Base-by-base conservation (phyloP, 2,797 vertebrate genomes). In the Pangasius krempfi region DNA sequence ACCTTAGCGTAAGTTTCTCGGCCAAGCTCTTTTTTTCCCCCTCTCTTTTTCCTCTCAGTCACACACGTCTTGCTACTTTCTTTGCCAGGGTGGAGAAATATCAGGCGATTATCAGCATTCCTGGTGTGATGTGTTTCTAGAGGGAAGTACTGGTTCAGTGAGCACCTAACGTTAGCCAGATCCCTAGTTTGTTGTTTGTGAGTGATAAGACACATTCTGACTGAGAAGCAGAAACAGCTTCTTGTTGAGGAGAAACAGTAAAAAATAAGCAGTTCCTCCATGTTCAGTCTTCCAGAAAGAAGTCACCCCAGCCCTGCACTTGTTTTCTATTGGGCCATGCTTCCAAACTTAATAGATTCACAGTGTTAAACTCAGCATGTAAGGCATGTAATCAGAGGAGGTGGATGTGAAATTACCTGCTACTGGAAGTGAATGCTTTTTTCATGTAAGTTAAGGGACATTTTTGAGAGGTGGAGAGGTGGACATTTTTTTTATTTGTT, bases 1-100 rank as follows among this genome's bases (percentile, higher is more conserved):
- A 96, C 85, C 87, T 95, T 93, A 97, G 96, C 54, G 93, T 97
- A 96, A 96, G 95, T 40, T 14, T 68, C 5, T 62, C 22, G 1
- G 3, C 79, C 40, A 50, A 30, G 87, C 25, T 80, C 79, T 84
- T 14, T 9, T 5, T 84, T 25, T 2, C 37, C 40, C 40, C n/a
- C n/a, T n/a, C n/a, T 44, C 44, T 44, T 66, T 62, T 83, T 88
- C 78, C 44, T 68, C 20, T 47, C 62, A 62, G 56, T 82, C 3
- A 58, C 79, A 81, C 30, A 22, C 33, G 10, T 81, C 79, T 40
- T 60, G 56, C 9, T 58, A 82, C 62, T 82, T 62, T 60, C 50
- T 66, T 52, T 50, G 81, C 40, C 13, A 66, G 25, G 47, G 18
- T 52, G 27, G 12, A 68, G n/a, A 84, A 68, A 33, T 84, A 84